Percentiles rank a stretch among this genome's conserved stretches.
These are phyloP conservation scores for Aporophyla lueneburgensis DNA, from an alignment of 2,888 invertebrate genomes.

Conservation along the genomic window DNA sequence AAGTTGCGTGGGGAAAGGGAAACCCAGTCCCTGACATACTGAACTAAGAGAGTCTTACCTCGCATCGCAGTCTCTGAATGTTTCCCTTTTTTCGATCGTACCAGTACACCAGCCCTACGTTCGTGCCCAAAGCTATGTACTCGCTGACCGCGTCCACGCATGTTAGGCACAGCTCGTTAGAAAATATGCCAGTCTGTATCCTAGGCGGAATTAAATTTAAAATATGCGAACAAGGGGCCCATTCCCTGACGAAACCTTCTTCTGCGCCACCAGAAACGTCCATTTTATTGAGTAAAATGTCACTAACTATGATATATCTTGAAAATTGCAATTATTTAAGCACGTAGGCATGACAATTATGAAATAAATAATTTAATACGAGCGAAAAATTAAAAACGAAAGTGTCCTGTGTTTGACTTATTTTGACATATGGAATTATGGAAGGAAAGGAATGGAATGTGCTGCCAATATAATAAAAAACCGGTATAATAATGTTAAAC, in stretches of 20 bases:
- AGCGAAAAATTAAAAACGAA: conserved; percentile 59
- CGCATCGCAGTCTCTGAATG: conserved; percentile 94
- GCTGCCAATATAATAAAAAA: conserved; percentile 34
- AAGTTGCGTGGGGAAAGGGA: conserved; percentile 32
- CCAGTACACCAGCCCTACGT: conserved; percentile 96
- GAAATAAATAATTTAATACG: conserved; percentile 47
- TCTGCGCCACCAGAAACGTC: conserved; percentile 86
- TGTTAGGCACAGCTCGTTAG: conserved; percentile 94
- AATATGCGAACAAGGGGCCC: conserved; percentile 95
- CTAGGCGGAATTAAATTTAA: conserved; percentile 94
- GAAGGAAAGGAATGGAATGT: conserved; percentile 10
- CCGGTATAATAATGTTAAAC: background rate
- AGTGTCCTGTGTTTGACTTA: conserved; percentile 57
- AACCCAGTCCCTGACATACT: conserved; percentile 43
- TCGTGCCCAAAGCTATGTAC: conserved; percentile 96
- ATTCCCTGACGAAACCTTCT: conserved; percentile 93
- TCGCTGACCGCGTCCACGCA: conserved; percentile 96
- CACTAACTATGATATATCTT: conserved; percentile 32
- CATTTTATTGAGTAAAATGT: conserved; percentile 71
- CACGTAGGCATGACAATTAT: conserved; percentile 59
- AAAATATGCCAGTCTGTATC: conserved; percentile 94
- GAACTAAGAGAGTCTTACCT: conserved; percentile 90
- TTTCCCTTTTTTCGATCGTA: conserved; percentile 95
- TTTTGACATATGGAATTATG: conserved; percentile 62
- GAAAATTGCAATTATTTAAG: conserved; percentile 38